phyloP scores from a whole-genome alignment of 2,113 vertebrate genomes.

The Calidris pygmaea region DNA sequence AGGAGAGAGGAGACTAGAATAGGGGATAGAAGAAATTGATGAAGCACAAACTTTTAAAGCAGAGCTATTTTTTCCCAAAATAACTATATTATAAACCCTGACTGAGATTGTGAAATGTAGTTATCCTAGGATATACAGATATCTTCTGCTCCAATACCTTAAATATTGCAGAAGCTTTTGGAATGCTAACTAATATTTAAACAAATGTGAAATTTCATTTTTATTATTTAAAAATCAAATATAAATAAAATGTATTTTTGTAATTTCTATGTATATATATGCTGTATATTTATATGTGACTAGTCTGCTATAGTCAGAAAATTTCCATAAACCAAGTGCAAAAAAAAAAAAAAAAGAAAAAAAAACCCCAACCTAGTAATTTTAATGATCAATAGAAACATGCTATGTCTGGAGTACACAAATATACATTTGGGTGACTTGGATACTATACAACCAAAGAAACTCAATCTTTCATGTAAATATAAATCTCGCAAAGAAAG shows the following conservation, averaged over 20 bases:
- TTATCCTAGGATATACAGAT: conserved; percentile 20
- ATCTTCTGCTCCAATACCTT: conserved; percentile 51
- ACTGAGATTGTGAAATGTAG: conserved; percentile 35
- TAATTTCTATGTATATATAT: conserved; percentile 79
- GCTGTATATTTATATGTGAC: conserved; percentile 79
- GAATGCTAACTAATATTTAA: conserved; percentile 68
- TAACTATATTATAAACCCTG: conserved; percentile 25
- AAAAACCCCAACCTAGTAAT: not conserved
- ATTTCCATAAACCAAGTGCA: conserved; percentile 44
- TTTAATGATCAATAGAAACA: conserved; percentile 7
- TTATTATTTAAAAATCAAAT: conserved; percentile 77
- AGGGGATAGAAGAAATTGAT: conserved; percentile 40
- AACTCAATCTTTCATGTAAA: conserved; percentile 66
- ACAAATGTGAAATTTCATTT: conserved; percentile 69
- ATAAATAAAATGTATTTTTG: conserved; percentile 86
- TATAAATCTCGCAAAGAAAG: conserved; percentile 32
- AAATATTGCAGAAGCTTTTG: conserved; percentile 60
- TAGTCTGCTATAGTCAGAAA: conserved; percentile 56
- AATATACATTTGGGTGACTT: conserved; percentile 54
- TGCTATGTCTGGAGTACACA: not conserved
- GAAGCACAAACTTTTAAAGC: conserved; percentile 75
- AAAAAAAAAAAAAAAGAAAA: not conserved
- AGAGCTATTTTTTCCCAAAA: conserved; percentile 41
- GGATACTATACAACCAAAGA: conserved; percentile 74
- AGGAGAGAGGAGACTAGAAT: conserved; percentile 4